Base-by-base conservation (phyloP, 2,113 vertebrate species). In the Nibea coibor region DNA sequence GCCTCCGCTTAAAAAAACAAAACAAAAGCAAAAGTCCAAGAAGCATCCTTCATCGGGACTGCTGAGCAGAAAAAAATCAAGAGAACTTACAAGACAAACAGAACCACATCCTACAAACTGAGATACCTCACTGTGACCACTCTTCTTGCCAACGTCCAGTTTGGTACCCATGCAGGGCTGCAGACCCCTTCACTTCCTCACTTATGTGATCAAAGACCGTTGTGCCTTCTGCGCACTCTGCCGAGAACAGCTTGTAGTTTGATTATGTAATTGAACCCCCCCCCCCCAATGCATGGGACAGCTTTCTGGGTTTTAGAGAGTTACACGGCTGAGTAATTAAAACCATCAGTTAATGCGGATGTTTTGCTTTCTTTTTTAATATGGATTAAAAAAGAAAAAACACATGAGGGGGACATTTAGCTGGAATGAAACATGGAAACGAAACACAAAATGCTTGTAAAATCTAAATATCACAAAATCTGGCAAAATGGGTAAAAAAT, bases 211-310 rank as follows among this genome's bases (percentile, higher is more conserved):
- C 76, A 89, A 68, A 85, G 72, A 58, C 67, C 14, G 43, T 12
- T 14, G 43, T 68, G 59, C 83, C 89, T 75, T 90, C 80, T 85
- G 83, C 75, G 80, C 26, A 14, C 83, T 72, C 75, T 7, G 35
- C 8, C 64, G 72, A 56, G 88, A 88, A 91, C 89, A 92, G 91
- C 84, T 88, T 93, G 83, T 76, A 74, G 72, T 90, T 74, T 72
- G 82, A 81, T 92, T 91, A 86, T 79, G 67, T 81, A 85, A 94
- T 84, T 81, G 47, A 72, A n/a, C n/a, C n/a, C n/a, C n/a, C n/a
- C n/a, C n/a, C n/a, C n/a, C n/a, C n/a, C n/a, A n/a, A n/a, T 78
- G 56, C 77, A 77, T 64, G 71, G 73, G 48, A 87, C 83, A 89
- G 85, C 80, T 87, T 91, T 85, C 56, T 5, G 51, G 76, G 26